Evolutionary conservation across 2,888 invertebrate species (phyloP), one percentile per base, ranked within the genome.

Genomic region (Aproaerema taeniolella): DNA sequence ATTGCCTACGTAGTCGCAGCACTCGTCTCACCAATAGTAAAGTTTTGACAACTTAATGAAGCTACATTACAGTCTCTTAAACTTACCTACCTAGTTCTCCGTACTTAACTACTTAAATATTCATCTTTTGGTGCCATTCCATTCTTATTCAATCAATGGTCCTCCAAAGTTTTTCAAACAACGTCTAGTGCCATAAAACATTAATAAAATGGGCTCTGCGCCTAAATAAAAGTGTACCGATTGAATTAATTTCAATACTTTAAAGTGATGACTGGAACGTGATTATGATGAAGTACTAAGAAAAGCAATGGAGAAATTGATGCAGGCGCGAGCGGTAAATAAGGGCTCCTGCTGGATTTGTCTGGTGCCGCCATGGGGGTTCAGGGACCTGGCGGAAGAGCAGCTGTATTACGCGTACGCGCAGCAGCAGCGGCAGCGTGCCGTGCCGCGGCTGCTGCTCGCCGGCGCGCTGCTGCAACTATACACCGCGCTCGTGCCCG

Each of bases 311-410:
- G 79, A 78, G 60, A 78, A 77, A 57, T 56, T 64, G 36, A 60
- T 62, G 50, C 63, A 67, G 45, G 55, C 49, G 37, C 63, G 60
- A 55, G 52, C 55, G 37, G 55, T 64, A 40, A 66, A 66, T 34
- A 67, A 67, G 50, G 63, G 57, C 51, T 49, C 61, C 33, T 61
- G 60, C 46, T 63, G 65, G 60, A 57, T 58, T 45, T 77, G 67
- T 54, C 55, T 75, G 40, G 60, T 70, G 33, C 78, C 81, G 34
- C 77, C 80, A 60, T 83, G 82, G 80, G 72, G 75, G 11, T 82
- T 82, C 53, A 50, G 58, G 39, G 73, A 75, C 38, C 46, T 62
- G 41, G 71, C 73, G 54, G 85, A 85, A 52, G 85, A 85, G 52
- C 66, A 68, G 51, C 50, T 85, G 39, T 85, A 81, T 49, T 53